A percentile compares a stretch with the other conserved stretches of the same genome.
These are phyloP conservation scores for Craseonycteris thonglongyai DNA, from an alignment of 2,113 vertebrate genomes.

Conservation along the genomic window DNA sequence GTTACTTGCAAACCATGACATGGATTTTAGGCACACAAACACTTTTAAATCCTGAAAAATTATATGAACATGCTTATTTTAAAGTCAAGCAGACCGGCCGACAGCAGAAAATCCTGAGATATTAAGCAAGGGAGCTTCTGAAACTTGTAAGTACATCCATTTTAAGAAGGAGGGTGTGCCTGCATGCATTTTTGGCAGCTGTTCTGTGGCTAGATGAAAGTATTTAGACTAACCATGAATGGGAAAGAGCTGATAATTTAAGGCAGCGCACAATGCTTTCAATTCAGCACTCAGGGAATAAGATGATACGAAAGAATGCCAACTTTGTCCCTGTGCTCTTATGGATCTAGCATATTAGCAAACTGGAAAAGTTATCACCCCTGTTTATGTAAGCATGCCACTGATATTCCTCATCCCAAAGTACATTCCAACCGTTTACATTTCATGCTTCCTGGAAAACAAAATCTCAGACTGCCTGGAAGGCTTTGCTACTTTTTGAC, in stretches of 20 bases:
- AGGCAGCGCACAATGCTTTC: not conserved
- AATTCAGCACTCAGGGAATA: not conserved
- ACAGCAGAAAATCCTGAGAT: not conserved
- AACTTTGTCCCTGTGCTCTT: not conserved
- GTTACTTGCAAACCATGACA: not conserved
- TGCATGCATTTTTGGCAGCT: slow-evolving; percentile 48
- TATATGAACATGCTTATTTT: not conserved
- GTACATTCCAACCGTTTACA: slow-evolving; percentile 53
- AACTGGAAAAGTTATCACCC: slow-evolving; percentile 48
- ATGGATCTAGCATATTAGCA: not conserved
- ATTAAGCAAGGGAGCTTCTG: not conserved
- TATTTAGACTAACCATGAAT: slow-evolving; percentile 55
- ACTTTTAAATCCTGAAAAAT: not conserved
- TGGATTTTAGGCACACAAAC: not conserved
- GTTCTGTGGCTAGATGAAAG: slow-evolving; percentile 45
- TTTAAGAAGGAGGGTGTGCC: slow-evolving; percentile 57
- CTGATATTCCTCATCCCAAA: slow-evolving; percentile 36
- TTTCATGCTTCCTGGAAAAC: slow-evolving; percentile 69
- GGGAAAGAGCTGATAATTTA: slow-evolving; percentile 53
- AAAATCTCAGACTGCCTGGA: slow-evolving; percentile 61
- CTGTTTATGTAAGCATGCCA: slow-evolving; percentile 51
- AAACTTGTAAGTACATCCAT: slow-evolving; percentile 32
- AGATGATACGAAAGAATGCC: not conserved
- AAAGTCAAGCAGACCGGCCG: not conserved
- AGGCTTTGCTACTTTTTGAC: slow-evolving; percentile 61